A percentile compares a stretch with the other conserved stretches of the same genome.
These are phyloP conservation scores for Geopemphigus sp. DNA, from an alignment of 1,140 invertebrate species.

Conservation along the genomic window DNA sequence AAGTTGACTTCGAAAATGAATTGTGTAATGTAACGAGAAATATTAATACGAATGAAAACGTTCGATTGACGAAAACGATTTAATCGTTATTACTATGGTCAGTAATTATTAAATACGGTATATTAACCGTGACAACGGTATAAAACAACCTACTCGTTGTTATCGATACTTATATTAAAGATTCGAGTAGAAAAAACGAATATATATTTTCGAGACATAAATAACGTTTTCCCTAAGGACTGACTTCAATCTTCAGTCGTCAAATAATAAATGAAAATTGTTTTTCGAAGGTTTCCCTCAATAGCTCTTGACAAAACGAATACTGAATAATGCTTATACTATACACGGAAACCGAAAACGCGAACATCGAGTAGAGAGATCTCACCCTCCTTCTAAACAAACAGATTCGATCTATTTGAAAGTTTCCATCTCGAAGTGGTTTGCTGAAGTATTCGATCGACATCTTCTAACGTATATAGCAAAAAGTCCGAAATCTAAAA, in stretches of 20 bases:
- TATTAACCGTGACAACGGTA: no score
- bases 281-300: not conserved
- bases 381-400: not conserved
- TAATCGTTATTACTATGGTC: no score
- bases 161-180: no score
- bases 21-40: no score
- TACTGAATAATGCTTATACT: not conserved
- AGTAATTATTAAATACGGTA: no score
- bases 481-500: not conserved
- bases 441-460: not conserved
- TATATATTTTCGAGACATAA: not conserved
- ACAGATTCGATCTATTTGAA: not conserved
- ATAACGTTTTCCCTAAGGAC: not conserved
- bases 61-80: no score
- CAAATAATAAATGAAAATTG: slow-evolving; percentile 17
- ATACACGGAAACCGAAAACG: not conserved
- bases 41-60: no score
- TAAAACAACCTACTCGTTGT: no score
- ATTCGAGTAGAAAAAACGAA: not conserved
- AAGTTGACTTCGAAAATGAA: no score
- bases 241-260: not conserved
- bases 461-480: not conserved
- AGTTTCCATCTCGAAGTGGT: not conserved
- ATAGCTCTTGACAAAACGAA: not conserved
- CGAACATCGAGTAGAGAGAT: not conserved